These are phyloP conservation scores for Eupsittula cactorum DNA, from an alignment of 2,113 vertebrate species.

Conservation along the genomic window DNA sequence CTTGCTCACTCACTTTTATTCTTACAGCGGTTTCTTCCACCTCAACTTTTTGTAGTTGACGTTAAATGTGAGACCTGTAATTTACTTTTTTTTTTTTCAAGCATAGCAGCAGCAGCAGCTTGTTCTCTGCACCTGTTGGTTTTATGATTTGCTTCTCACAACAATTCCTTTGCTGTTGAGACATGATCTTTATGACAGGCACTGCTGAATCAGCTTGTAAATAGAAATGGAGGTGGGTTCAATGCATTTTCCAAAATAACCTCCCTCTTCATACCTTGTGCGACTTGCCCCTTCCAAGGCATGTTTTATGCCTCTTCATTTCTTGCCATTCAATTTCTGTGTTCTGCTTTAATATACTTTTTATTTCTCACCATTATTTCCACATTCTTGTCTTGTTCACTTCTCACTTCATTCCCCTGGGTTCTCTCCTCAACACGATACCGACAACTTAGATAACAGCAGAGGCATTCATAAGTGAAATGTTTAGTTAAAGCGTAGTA, in stretches of 20 bases:
- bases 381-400: neutral
- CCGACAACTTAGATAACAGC: neutral
- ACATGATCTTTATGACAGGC: conserved; percentile 62
- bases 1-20: neutral
- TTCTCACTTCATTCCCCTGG: neutral
- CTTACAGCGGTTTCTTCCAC: conserved; percentile 1
- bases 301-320: neutral
- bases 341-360: neutral
- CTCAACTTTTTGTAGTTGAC: conserved; percentile 5
- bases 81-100: neutral
- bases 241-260: conserved; percentile 18
- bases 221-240: conserved; percentile 25
- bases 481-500: conserved; percentile 19
- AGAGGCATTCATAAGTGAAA: neutral
- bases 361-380: neutral
- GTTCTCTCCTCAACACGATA: neutral
- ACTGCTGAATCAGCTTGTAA: conserved; percentile 65
- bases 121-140: conserved; percentile 60
- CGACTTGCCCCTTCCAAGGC: neutral
- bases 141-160: conserved; percentile 61
- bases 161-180: conserved; percentile 61
- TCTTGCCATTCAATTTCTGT: neutral
- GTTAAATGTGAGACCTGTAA: conserved; percentile 33
- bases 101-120: conserved; percentile 17
- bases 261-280: neutral